Evolutionary conservation across 1,140 invertebrate genomes (phyloP), one percentile per base, ranked within the genome.

Genomic region (Uloborus diversus): DNA sequence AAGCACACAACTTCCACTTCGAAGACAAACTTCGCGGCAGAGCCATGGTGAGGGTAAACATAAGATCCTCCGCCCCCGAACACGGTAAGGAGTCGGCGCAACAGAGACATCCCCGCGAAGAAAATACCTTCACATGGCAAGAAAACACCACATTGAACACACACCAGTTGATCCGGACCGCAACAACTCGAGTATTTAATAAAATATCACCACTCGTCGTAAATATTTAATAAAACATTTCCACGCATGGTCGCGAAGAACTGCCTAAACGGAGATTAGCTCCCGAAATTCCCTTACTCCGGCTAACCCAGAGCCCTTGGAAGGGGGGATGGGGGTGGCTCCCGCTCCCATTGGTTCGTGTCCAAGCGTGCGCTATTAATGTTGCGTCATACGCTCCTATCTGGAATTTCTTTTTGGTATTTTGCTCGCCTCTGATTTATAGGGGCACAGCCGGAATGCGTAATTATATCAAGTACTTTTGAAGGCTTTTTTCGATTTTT

Each of bases 361-460:
- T 1, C 30, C 68, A 70, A 20, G 49, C 49, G 68, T 61, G 57
- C 37, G 33, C 71, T 27, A 32, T 42, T 17, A 14, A 30, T 17
- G 42, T 64, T n/a, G 71, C 71, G 71, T 64, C 62, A 75, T 75
- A 75, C 57, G n/a, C 57, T 75, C 64, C 71, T 75, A 61, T 64
- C 59, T 37, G 20, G 25, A 30, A 61, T 73, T 57, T 47, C 47
- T 73, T 61, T 33, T 47, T 37, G 13, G 37, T 28, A 51, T 53
- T 56, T 71, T 42, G n/a, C n/a, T 42, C n/a, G 4, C 28, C 59
- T 35, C 71, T 64, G 71, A 75, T 75, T 62, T 49, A 75, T 75
- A n/a, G 59, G 59, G 11, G 37, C 69, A 61, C 53, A 33, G 13
- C 20, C 42, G 59, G 71, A 75, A 75, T 75, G 37, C 59, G 25